These are phyloP conservation scores for Deilephila porcellus DNA, from an alignment of 2,888 invertebrate species.

Conservation along the genomic window DNA sequence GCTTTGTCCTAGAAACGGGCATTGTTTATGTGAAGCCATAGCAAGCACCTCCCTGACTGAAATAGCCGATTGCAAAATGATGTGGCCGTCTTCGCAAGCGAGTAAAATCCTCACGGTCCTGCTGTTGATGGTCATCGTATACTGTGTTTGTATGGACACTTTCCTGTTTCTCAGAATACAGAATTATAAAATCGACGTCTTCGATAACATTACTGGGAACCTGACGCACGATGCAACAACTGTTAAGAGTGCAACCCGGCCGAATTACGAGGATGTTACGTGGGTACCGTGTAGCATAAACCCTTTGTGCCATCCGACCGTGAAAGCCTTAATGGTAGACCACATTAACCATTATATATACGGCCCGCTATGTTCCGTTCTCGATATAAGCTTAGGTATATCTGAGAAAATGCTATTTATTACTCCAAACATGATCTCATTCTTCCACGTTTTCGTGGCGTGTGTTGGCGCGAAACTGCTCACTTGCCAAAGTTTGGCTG, in stretches of 20 bases:
- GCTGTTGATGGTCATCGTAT: constrained; percentile 84
- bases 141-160: constrained; percentile 90
- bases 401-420: constrained; percentile 85
- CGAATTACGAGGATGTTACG: constrained; percentile 79
- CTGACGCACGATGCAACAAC: constrained; percentile 61
- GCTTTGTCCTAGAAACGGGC: constrained; percentile 11
- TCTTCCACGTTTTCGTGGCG: constrained; percentile 91
- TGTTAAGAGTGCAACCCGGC: constrained; percentile 45
- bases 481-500: constrained; percentile 88
- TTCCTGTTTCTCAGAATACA: constrained; percentile 89
- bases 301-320: constrained; percentile 91
- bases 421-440: constrained; percentile 93
- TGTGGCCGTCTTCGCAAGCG: constrained; percentile 89
- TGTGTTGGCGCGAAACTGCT: constrained; percentile 90
- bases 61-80: constrained; percentile 73
- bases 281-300: constrained; percentile 89
- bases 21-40: constrained; percentile 29
- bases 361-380: constrained; percentile 90
- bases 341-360: constrained; percentile 93
- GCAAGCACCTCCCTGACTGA: constrained; percentile 17
- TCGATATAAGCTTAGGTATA: constrained; percentile 88
- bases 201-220: constrained; percentile 51
- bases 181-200: constrained; percentile 86
- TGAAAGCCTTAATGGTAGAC: constrained; percentile 92
- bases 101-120: constrained; percentile 87